Evolutionary conservation across 2,888 invertebrate genomes (phyloP).

Genomic region (Eulithis testata): DNA sequence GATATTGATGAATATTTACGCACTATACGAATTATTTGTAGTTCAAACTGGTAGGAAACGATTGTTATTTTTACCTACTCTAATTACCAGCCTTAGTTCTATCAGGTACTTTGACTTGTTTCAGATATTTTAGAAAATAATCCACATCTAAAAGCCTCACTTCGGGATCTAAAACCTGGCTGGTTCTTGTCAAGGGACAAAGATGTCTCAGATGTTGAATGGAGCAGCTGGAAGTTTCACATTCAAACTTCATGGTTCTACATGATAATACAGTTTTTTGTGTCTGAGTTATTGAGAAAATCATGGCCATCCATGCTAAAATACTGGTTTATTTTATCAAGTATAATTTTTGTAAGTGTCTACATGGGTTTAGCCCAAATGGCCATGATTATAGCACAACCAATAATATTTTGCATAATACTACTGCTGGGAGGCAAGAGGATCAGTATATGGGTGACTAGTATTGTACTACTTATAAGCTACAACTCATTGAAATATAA

Average conservation of each 20-base stretch:
- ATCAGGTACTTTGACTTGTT: conserved; percentile 12
- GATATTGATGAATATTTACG: conserved; percentile 82
- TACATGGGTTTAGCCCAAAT: conserved; percentile 80
- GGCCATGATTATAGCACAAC: conserved; percentile 81
- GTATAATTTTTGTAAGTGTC: conserved; percentile 72
- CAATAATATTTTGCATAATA: conserved; percentile 77
- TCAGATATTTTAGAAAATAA: conserved; percentile 64
- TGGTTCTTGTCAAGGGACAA: conserved; percentile 84
- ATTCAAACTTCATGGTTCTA: conserved; percentile 81
- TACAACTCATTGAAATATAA: conserved; percentile 80
- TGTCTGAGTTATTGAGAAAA: conserved; percentile 79
- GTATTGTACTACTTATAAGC: conserved; percentile 73
- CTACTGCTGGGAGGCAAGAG: conserved; percentile 76
- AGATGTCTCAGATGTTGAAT: conserved; percentile 89
- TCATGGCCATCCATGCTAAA: conserved; percentile 62
- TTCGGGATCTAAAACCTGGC: conserved; percentile 83
- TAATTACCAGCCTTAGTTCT: background rate
- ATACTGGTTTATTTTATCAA: conserved; percentile 82
- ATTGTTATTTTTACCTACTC: background rate
- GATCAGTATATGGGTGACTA: conserved; percentile 82
- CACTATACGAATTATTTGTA: conserved; percentile 80
- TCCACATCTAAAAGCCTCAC: conserved; percentile 46
- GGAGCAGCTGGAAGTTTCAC: conserved; percentile 86
- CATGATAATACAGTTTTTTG: conserved; percentile 80
- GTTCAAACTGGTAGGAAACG: conserved; percentile 77